Evolutionary conservation across 2,888 invertebrate species (phyloP).

Genomic region (Anthophora plumipes): DNA sequence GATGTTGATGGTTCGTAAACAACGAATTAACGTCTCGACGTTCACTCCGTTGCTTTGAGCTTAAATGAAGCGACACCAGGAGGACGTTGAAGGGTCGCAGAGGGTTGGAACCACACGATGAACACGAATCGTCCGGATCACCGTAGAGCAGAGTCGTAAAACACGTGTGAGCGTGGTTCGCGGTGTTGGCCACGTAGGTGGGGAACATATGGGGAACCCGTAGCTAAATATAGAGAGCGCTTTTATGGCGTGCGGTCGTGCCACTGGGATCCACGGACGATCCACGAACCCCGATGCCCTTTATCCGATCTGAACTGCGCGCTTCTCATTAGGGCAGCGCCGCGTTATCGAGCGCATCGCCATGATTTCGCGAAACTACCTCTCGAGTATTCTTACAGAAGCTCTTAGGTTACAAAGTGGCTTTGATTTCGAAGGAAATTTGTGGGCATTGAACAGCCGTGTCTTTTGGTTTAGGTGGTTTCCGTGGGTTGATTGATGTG

Average conservation of each 20-base stretch:
- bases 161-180: constrained; percentile 47
- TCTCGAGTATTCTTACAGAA: constrained; percentile 11
- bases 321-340: constrained; percentile 66
- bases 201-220: constrained; percentile 55
- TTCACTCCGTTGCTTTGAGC: not conserved
- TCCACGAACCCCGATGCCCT: constrained; percentile 69
- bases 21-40: not conserved
- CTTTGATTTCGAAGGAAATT: not conserved
- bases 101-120: constrained; percentile 32
- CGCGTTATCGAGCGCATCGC: constrained; percentile 52
- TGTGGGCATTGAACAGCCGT: not conserved
- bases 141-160: constrained; percentile 47
- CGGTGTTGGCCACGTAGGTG: constrained; percentile 53
- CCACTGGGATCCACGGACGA: constrained; percentile 55
- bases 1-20: not conserved
- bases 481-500: no score
- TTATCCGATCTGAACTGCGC: constrained; percentile 60
- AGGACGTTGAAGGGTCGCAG: constrained; percentile 9
- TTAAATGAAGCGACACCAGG: not conserved
- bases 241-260: constrained; percentile 72
- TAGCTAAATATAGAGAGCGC: constrained; percentile 73
- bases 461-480: no score
- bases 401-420: not conserved
- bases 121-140: constrained; percentile 31
- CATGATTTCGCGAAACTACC: constrained; percentile 56